Evolutionary conservation across 2,797 vertebrate species (phyloP).

Genomic region (Ispidina picta): DNA sequence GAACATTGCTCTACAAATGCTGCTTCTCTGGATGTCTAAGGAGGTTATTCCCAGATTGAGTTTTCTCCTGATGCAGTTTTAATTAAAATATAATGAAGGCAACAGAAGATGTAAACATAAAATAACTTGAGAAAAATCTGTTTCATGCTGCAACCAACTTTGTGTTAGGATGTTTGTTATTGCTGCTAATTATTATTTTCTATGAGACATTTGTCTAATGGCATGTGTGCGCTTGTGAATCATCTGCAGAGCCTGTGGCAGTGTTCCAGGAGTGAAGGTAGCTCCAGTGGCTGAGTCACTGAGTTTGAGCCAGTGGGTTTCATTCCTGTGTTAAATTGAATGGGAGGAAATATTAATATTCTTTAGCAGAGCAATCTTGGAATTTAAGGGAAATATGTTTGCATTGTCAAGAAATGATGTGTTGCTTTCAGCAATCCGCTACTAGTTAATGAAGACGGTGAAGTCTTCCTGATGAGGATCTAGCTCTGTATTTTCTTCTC

Average conservation of each 20-base stretch:
- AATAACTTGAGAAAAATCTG: neutral
- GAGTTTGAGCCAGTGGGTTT: neutral
- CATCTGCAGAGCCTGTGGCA: constrained; percentile 1
- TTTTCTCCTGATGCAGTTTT: constrained; percentile 14
- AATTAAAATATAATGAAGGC: constrained; percentile 41
- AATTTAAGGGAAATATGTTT: neutral
- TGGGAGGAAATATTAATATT: neutral
- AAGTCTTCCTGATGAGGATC: neutral
- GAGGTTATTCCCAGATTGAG: constrained; percentile 34
- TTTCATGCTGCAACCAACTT: neutral
- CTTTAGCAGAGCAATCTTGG: neutral
- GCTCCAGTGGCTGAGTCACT: neutral
- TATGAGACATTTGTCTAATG: neutral
- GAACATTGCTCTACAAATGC: neutral
- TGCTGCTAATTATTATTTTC: constrained; percentile 42
- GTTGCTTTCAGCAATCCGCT: neutral
- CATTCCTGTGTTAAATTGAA: neutral
- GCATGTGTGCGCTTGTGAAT: neutral
- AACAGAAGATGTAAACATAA: neutral
- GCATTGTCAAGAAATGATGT: neutral
- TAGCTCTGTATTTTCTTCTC: neutral
- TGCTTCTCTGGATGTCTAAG: neutral
- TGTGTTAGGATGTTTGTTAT: constrained; percentile 12
- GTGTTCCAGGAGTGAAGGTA: neutral
- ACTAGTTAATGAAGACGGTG: neutral